Evolutionary conservation across 2,113 vertebrate species (phyloP).

Genomic region (Psophia crepitans): DNA sequence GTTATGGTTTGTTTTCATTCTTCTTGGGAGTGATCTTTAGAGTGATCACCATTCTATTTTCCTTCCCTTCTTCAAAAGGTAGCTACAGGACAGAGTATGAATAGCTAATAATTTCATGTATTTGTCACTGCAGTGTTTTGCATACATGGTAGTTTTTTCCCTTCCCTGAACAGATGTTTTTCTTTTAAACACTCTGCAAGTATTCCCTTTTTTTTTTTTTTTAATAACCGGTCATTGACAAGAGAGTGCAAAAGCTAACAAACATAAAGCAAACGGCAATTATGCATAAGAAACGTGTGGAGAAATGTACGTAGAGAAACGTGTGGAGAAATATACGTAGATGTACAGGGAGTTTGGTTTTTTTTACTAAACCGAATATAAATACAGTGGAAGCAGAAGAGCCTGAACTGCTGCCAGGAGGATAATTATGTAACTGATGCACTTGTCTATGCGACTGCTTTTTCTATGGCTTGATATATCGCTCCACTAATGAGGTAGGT

Average conservation of each 20-base stretch:
- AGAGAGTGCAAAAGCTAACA: neutral
- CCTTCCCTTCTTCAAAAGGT: neutral
- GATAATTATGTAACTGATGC: slow-evolving; percentile 37
- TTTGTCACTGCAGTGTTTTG: neutral
- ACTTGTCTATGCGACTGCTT: neutral
- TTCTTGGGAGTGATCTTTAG: neutral
- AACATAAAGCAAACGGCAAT: neutral
- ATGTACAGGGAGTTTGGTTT: neutral
- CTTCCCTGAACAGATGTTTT: neutral
- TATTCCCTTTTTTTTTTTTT: neutral
- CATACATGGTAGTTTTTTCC: neutral
- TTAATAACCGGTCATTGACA: neutral
- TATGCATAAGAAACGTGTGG: neutral
- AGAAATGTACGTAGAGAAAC: neutral
- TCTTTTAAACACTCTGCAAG: neutral
- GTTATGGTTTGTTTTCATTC: neutral
- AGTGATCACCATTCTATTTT: neutral
- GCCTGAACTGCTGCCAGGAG: neutral
- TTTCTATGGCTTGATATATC: slow-evolving; percentile 26
- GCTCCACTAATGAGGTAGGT: neutral
- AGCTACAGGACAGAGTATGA: neutral
- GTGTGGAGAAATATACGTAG: neutral
- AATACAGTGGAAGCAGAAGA: slow-evolving; percentile 10
- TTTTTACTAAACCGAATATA: slow-evolving; percentile 13
- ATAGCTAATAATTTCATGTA: neutral